These are phyloP conservation scores for Scelioninae gen. 2 DNA, from an alignment of 2,888 invertebrate species.

Conservation along the genomic window DNA sequence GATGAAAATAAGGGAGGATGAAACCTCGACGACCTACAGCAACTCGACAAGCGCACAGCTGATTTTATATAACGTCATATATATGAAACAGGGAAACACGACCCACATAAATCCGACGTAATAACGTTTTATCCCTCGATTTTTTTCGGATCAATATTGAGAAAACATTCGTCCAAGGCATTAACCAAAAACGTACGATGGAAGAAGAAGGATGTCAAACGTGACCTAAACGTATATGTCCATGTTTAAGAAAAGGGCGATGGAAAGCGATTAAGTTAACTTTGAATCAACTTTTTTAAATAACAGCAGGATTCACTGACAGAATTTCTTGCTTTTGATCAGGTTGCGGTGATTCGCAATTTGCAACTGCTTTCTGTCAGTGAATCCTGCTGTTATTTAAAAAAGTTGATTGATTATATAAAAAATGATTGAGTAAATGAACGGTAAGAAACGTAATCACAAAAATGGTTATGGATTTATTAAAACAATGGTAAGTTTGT, in stretches of 20 bases:
- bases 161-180: neutral
- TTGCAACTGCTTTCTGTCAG: no score
- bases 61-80: constrained; percentile 66
- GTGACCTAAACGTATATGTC: no score
- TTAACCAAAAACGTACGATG: neutral
- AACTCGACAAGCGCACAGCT: constrained; percentile 69
- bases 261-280: neutral
- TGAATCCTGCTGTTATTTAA: no score
- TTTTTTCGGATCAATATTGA: neutral
- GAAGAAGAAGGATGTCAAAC: neutral
- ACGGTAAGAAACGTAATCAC: no score
- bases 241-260: neutral
- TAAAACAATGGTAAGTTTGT: no score
- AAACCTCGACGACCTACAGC: constrained; percentile 69
- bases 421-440: no score
- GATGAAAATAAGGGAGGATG: constrained; percentile 54
- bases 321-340: no score
- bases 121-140: neutral
- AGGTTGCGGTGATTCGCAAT: no score
- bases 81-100: constrained; percentile 26
- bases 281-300: no score
- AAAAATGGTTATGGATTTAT: no score
- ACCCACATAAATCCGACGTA: constrained; percentile 18
- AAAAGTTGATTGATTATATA: no score
- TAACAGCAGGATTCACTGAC: no score